Evolutionary conservation across 2,113 vertebrate genomes (phyloP).

Genomic region (Archilochus colubris): DNA sequence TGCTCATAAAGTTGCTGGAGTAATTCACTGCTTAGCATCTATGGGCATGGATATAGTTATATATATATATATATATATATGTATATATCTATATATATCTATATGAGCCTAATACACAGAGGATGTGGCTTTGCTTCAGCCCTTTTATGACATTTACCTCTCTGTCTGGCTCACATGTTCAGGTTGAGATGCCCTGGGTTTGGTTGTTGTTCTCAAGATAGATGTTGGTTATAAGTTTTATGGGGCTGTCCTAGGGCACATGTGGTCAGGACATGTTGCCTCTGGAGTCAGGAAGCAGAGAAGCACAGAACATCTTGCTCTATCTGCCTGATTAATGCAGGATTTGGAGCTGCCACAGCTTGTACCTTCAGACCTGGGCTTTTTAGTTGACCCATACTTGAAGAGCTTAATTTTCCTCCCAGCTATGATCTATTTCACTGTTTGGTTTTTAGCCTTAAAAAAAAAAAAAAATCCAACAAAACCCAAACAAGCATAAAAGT

Average conservation of each 20-base stretch:
- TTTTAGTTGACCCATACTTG: neutral
- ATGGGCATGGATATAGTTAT: neutral
- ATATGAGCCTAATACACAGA: neutral
- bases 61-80: neutral
- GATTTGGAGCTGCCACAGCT: neutral
- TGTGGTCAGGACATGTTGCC: neutral
- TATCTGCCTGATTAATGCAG: constrained; percentile 44
- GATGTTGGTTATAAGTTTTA: neutral
- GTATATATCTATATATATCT: neutral
- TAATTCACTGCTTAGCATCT: neutral
- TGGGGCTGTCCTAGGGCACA: neutral
- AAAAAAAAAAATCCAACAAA: neutral
- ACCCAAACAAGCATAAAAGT: constrained; percentile 11
- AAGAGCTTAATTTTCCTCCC: constrained; percentile 4
- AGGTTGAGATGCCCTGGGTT: neutral
- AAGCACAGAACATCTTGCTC: neutral
- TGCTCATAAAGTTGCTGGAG: neutral
- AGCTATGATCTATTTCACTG: constrained; percentile 32
- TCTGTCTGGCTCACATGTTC: neutral
- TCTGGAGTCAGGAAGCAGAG: constrained; percentile 2
- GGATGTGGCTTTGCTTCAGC: neutral
- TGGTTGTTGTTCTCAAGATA: neutral
- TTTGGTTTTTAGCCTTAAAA: neutral
- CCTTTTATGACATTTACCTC: neutral
- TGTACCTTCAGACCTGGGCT: constrained; percentile 32